Percentiles rank a stretch among this genome's conserved stretches.
These are phyloP conservation scores for Polypterus senegalus DNA, from an alignment of 2,113 vertebrate species.

Conservation along the genomic window DNA sequence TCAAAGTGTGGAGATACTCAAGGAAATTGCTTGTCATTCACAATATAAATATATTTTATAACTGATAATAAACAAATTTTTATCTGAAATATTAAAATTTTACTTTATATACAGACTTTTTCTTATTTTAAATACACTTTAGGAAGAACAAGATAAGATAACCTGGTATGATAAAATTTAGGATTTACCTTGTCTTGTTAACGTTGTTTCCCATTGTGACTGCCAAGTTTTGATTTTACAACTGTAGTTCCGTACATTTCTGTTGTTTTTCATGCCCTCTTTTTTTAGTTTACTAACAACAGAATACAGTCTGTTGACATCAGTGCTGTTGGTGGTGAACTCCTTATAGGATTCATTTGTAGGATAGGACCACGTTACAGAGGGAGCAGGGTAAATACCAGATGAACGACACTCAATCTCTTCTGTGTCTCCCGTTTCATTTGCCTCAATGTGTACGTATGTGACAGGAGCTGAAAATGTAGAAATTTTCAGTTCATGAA, in stretches of 20 bases:
- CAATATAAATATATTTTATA: too few species aligned
- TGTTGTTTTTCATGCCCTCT: slow-evolving; percentile 26
- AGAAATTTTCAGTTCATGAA: slow-evolving; percentile 4
- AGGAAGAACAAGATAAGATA: too few species aligned
- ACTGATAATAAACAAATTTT: too few species aligned
- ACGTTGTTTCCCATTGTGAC: slow-evolving; percentile 26
- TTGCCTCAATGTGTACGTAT: slow-evolving; percentile 33
- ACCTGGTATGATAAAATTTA: too few species aligned
- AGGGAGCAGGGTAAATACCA: slow-evolving; percentile 28
- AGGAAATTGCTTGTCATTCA: too few species aligned
- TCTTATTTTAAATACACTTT: too few species aligned
- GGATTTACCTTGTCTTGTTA: too few species aligned
- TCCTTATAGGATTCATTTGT: slow-evolving; percentile 9
- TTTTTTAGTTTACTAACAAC: slow-evolving; percentile 46
- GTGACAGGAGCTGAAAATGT: slow-evolving; percentile 36
- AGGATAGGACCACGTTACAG: slow-evolving; percentile 39
- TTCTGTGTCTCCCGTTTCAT: slow-evolving; percentile 32
- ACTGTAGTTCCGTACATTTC: slow-evolving; percentile 47
- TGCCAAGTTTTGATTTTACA: slow-evolving; percentile 9
- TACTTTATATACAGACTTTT: too few species aligned
- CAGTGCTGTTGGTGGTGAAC: slow-evolving; percentile 25
- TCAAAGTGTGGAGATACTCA: too few species aligned
- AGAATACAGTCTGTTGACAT: slow-evolving; percentile 35
- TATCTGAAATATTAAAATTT: too few species aligned
- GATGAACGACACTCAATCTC: slow-evolving; percentile 28